Evolutionary conservation across 2,113 vertebrate species (phyloP).

Genomic region (Saccopteryx bilineata): DNA sequence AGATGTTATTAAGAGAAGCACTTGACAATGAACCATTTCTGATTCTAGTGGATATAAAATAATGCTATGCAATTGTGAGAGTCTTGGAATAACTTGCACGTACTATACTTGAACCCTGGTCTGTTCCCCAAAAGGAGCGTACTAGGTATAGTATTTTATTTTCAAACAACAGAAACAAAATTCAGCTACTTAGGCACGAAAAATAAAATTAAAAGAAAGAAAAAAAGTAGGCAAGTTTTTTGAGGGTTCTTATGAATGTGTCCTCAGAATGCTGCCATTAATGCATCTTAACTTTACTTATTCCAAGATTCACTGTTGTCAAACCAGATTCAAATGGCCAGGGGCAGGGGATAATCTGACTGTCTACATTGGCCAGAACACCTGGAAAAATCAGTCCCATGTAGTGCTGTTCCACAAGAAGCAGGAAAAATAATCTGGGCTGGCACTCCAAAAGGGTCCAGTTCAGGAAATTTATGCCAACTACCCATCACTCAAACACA

Average conservation of each 20-base stretch:
- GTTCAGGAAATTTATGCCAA: background rate
- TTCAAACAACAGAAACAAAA: slow-evolving; percentile 23
- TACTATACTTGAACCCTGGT: background rate
- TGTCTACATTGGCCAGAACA: background rate
- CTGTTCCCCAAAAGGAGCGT: background rate
- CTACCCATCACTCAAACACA: background rate
- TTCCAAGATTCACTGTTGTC: background rate
- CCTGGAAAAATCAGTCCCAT: background rate
- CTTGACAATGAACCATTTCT: background rate
- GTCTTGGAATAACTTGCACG: background rate
- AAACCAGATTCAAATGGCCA: slow-evolving; percentile 28
- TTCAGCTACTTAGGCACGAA: background rate
- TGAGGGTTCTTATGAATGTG: background rate
- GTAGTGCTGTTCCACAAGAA: background rate
- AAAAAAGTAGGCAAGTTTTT: background rate
- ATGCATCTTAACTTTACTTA: background rate
- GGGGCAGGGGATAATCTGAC: background rate
- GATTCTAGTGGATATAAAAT: background rate
- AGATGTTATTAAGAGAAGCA: background rate
- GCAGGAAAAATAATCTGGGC: background rate
- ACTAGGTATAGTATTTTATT: background rate
- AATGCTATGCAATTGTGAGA: background rate
- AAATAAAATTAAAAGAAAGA: background rate
- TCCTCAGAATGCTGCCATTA: background rate
- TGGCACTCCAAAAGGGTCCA: background rate